Conservation (phyloP, 2,113 vertebrate genomes). For the Tachysurus vachellii region DNA sequence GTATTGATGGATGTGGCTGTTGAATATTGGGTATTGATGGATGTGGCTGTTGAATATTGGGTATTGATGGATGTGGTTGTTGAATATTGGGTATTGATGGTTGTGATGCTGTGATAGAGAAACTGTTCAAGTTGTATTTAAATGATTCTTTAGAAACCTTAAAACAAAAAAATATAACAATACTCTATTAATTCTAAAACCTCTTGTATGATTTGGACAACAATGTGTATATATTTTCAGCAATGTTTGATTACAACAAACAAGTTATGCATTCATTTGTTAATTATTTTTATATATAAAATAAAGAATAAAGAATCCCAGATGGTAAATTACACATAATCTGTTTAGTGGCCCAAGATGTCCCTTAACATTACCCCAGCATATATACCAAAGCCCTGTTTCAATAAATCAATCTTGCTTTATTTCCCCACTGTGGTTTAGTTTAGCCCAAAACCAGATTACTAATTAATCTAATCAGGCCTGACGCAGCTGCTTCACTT, state of each 20-base stretch:
- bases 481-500: slow-evolving; percentile 60
- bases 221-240: background rate
- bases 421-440: slow-evolving; percentile 33
- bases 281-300: slow-evolving; percentile 9
- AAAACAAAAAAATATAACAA: background rate
- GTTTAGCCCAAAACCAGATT: slow-evolving; percentile 52
- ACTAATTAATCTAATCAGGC: slow-evolving; percentile 67
- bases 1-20: slow-evolving; percentile 23
- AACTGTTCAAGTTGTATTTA: background rate
- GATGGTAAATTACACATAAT: slow-evolving; percentile 24
- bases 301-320: slow-evolving; percentile 7
- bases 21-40: no score
- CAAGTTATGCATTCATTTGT: background rate
- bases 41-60: no score
- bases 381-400: slow-evolving; percentile 12
- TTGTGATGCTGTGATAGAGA: background rate
- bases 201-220: background rate
- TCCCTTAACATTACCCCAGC: slow-evolving; percentile 13
- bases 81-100: no score
- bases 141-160: background rate
- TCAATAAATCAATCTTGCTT: slow-evolving; percentile 46
- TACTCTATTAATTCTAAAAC: background rate
- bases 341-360: slow-evolving; percentile 21
- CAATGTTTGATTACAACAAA: background rate
- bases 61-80: no score